Evolutionary conservation across 2,888 invertebrate genomes (phyloP).

Genomic region (Diaperis boleti): DNA sequence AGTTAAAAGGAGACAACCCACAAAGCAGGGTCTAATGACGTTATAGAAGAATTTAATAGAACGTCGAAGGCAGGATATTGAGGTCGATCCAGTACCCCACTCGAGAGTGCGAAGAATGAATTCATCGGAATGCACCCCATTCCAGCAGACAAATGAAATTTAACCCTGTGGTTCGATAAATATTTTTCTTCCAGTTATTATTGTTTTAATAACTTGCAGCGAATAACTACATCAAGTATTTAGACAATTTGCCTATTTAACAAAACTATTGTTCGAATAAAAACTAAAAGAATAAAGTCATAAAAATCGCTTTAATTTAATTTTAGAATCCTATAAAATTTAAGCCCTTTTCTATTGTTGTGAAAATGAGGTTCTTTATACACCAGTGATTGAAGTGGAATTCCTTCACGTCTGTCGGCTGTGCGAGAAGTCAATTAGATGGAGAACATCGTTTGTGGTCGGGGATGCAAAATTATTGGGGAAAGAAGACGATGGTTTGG

Average conservation of each 20-base stretch:
- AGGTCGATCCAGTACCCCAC: constrained; percentile 60
- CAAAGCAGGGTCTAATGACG: constrained; percentile 24
- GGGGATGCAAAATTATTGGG: constrained; percentile 41
- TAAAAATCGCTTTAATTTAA: neutral
- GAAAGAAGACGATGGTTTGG: constrained; percentile 31
- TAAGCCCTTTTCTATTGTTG: constrained; percentile 17
- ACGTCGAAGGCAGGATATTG: constrained; percentile 55
- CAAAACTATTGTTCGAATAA: neutral
- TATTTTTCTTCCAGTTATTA: neutral
- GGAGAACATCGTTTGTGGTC: constrained; percentile 35
- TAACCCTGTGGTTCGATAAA: constrained; percentile 33
- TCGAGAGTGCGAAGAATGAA: constrained; percentile 55
- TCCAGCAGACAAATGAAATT: constrained; percentile 57
- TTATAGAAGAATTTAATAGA: constrained; percentile 40
- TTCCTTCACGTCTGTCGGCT: constrained; percentile 28
- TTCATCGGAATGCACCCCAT: constrained; percentile 57
- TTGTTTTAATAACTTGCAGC: too few relatives aligned
- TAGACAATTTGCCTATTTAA: neutral
- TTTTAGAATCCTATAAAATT: neutral
- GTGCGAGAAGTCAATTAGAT: constrained; percentile 39
- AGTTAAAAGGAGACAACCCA: constrained; percentile 20
- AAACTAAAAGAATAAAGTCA: neutral
- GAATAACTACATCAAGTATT: neutral
- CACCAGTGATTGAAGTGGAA: constrained; percentile 24
- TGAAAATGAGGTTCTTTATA: constrained; percentile 19